Evolutionary conservation across 2,113 vertebrate genomes (phyloP).

Genomic region (Nymphicus hollandicus): DNA sequence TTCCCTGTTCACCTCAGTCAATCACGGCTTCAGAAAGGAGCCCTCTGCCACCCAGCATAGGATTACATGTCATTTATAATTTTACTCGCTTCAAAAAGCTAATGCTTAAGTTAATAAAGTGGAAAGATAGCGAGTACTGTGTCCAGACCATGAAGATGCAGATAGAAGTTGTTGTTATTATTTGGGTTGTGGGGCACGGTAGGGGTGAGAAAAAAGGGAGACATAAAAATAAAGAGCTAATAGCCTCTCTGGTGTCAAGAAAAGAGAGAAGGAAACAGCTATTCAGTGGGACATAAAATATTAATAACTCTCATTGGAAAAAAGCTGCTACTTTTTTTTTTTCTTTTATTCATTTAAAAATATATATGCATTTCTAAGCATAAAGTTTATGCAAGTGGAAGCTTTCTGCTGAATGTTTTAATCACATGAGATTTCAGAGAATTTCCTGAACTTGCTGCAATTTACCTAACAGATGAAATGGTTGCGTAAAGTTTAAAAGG

Average conservation of each 20-base stretch:
- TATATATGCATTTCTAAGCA: background rate
- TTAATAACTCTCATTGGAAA: background rate
- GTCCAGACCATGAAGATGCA: conserved; percentile 8
- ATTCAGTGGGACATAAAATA: background rate
- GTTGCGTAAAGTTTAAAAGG: background rate
- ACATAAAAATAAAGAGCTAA: conserved; percentile 39
- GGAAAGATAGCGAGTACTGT: conserved; percentile 22
- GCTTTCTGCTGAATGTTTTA: background rate
- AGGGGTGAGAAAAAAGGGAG: conserved; percentile 1
- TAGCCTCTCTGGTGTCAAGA: conserved; percentile 8
- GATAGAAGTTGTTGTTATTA: conserved; percentile 39
- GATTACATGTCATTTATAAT: conserved; percentile 57
- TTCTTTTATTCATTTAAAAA: background rate
- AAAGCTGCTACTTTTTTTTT: background rate
- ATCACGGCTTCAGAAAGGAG: background rate
- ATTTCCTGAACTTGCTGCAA: background rate
- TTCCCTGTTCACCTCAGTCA: conserved; percentile 52
- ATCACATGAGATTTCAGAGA: background rate
- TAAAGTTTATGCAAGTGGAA: conserved; percentile 10
- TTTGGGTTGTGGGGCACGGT: conserved; percentile 36
- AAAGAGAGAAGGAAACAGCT: conserved; percentile 8
- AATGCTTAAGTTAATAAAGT: conserved; percentile 67
- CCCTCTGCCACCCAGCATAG: conserved; percentile 37
- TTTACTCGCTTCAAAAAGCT: conserved; percentile 59
- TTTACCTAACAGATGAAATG: background rate